Conservation (phyloP, 2,797 vertebrate genomes). For the Cossypha caffra region DNA sequence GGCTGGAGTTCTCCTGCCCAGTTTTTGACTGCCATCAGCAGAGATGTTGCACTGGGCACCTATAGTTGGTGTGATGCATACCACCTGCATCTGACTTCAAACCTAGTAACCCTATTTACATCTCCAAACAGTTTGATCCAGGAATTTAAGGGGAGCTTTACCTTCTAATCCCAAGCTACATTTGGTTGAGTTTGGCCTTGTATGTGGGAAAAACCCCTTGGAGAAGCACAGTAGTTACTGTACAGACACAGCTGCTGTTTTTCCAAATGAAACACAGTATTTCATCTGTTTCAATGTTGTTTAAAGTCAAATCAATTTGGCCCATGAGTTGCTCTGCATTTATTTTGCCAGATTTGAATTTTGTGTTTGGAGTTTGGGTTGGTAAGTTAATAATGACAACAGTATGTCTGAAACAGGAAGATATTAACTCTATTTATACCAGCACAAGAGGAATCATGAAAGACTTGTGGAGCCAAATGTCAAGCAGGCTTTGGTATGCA, state of each 20-base stretch:
- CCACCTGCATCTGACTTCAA: not conserved
- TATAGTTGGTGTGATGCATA: rapidly evolving
- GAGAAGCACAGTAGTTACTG: conserved; percentile 1
- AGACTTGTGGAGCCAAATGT: not conserved
- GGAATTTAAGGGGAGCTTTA: not conserved
- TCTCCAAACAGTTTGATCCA: not conserved
- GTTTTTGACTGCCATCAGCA: not conserved
- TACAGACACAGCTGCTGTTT: conserved; percentile 5
- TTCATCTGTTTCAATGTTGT: conserved; percentile 41
- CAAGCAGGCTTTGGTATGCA: not conserved
- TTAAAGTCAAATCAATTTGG: conserved; percentile 65
- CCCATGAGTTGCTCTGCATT: not conserved
- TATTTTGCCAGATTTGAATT: conserved; percentile 54
- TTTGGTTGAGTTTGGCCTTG: not conserved
- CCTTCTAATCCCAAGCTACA: not conserved
- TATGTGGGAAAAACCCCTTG: conserved; percentile 7
- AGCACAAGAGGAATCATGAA: not conserved
- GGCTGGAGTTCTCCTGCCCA: not conserved
- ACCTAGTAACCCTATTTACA: not conserved
- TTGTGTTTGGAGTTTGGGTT: not conserved
- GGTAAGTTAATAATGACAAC: conserved; percentile 50
- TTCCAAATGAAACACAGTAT: conserved; percentile 61
- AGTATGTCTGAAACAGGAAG: conserved; percentile 13
- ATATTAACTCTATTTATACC: conserved; percentile 19
- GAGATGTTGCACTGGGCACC: not conserved